Evolutionary conservation across 1,140 invertebrate species (phyloP), one percentile per base, ranked within the genome.

Genomic region (Leptopilina boulardi): DNA sequence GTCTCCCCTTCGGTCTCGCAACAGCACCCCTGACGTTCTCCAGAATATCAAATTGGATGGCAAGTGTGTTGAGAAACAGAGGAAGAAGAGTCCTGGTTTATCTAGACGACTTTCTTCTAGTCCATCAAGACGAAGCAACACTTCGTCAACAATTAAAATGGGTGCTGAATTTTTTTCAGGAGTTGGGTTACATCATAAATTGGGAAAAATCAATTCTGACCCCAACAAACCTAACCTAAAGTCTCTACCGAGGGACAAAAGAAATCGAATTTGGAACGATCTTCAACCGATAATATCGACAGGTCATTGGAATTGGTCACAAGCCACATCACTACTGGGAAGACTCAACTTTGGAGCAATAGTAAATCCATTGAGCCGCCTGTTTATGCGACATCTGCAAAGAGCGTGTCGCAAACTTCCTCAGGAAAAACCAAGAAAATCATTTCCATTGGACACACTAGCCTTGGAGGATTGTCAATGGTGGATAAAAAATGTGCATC

Each of bases 1-100:
- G 87, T 73, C 79, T 87, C 75, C 80, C 84, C 0, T 86, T 87
- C 56, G 84, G 83, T 13, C 73, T 87, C 23, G 72, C 83, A 11
- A 81, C 72, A 10, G 82, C 81, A 18, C 82, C 82, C 2, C 66
- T 81, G 6, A 72, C 78, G 0, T 87, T 87, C 47, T 71, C 84
- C 10, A 84, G 79, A 41, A 51, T 87, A 23, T 77, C 75, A 21
- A 87, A 84, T 54, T 87, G 70, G 77, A 11, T 82, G 26, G 81
- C 78, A 13, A 44, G 47, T 1, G 5, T 59, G 9, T 47, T 82
- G 11, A 75, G 79, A 8, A 26, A 74, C 4, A 11, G 4, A 34
- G 81, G 76, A 56, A 77, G 78, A 11, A 59, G 79, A 70, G 59
- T 80, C 1, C 8, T 78, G 9, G 81, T 82, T 2, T 82, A 82